Evolutionary conservation across 2,888 invertebrate species (phyloP).

Genomic region (Phymatocera aterrima): DNA sequence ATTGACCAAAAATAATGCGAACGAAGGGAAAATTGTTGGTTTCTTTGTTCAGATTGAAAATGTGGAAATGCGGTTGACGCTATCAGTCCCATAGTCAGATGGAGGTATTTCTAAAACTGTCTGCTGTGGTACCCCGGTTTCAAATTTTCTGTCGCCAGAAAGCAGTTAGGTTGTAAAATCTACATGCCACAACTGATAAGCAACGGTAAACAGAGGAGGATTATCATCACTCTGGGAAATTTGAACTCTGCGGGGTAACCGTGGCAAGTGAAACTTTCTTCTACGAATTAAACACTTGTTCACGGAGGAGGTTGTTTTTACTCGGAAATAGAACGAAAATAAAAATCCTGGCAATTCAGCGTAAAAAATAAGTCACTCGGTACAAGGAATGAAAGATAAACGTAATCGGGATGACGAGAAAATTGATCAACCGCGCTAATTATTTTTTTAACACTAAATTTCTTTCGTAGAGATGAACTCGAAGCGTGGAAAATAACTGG

Average conservation of each 20-base stretch:
- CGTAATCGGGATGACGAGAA: too few relatives aligned
- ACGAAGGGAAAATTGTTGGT: neutral
- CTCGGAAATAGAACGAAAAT: too few relatives aligned
- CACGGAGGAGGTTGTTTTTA: neutral
- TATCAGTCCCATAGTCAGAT: neutral
- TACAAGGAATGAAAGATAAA: too few relatives aligned
- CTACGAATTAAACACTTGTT: neutral
- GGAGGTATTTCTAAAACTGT: conserved; percentile 16
- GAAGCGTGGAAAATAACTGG: too few relatives aligned
- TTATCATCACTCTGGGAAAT: neutral
- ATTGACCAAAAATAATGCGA: too few relatives aligned
- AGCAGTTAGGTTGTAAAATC: conserved; percentile 38
- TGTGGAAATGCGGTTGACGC: neutral
- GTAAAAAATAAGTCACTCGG: too few relatives aligned
- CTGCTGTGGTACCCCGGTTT: neutral
- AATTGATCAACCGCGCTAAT: too few relatives aligned
- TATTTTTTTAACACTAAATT: too few relatives aligned
- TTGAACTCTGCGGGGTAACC: neutral
- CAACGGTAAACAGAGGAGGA: conserved; percentile 8
- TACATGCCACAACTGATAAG: conserved; percentile 31
- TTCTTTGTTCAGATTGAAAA: neutral
- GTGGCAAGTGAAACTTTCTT: conserved; percentile 2
- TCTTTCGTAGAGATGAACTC: too few relatives aligned
- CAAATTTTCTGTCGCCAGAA: conserved; percentile 21
- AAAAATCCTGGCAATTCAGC: too few relatives aligned